phyloP scores from a whole-genome alignment of 2,113 vertebrate genomes.

The Mastomys coucha region DNA sequence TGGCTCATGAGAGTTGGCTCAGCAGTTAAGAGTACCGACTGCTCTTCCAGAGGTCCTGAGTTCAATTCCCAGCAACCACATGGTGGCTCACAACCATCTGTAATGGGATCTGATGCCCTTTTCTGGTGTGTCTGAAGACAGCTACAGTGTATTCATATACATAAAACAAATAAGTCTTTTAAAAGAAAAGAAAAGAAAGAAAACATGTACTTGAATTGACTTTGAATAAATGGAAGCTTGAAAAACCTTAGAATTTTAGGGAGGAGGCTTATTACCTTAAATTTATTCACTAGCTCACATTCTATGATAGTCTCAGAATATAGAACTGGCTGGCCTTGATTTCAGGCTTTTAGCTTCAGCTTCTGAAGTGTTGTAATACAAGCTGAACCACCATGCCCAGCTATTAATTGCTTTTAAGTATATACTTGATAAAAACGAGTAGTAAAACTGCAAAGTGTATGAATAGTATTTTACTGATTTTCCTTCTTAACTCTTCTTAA shows the following conservation, averaged over 20 bases:
- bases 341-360: not conserved
- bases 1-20: too few relatives aligned
- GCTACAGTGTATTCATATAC: too few relatives aligned
- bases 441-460: not conserved
- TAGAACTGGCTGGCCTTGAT: not conserved
- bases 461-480: not conserved
- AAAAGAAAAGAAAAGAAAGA: too few relatives aligned
- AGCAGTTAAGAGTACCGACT: too few relatives aligned
- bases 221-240: constrained; percentile 49
- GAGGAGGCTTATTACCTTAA: not conserved
- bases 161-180: too few relatives aligned
- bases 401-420: constrained; percentile 8
- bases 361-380: not conserved
- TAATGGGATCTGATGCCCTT: too few relatives aligned
- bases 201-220: not conserved
- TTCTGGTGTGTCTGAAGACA: too few relatives aligned
- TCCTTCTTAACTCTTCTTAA: not conserved
- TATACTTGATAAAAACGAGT: constrained; percentile 31
- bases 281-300: not conserved
- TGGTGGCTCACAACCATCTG: too few relatives aligned
- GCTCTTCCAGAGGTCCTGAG: too few relatives aligned
- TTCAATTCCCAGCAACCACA: too few relatives aligned
- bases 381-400: not conserved
- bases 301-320: not conserved
- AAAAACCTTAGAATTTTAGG: not conserved